Conservation (phyloP, 2,888 invertebrate genomes). For the Philonicus albiceps region DNA sequence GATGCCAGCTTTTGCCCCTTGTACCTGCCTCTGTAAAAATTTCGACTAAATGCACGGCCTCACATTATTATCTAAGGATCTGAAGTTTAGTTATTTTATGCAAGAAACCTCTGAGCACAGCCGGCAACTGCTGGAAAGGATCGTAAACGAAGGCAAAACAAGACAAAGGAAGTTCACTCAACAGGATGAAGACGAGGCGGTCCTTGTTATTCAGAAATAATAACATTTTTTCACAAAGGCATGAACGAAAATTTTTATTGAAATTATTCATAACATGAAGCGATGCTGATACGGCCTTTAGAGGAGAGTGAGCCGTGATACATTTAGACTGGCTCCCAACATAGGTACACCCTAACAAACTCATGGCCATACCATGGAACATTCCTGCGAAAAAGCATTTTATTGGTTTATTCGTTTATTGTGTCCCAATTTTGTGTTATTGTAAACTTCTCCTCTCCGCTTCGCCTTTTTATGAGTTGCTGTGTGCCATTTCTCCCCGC, state of each 20-base stretch:
- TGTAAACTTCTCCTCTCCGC: conserved; percentile 40
- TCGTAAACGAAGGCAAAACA: conserved; percentile 24
- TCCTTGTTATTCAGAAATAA: conserved; percentile 17
- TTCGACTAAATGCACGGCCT: conserved; percentile 1
- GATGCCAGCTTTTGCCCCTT: not conserved
- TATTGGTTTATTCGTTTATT: conserved; percentile 45
- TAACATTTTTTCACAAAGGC: conserved; percentile 19
- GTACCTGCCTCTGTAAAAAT: not conserved
- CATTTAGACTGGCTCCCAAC: not conserved
- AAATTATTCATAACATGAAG: conserved; percentile 42
- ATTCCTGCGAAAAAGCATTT: conserved; percentile 9
- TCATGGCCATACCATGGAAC: not conserved
- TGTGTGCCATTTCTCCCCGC: not conserved
- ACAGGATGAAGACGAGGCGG: conserved; percentile 5
- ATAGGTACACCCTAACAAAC: not conserved
- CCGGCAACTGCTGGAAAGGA: conserved; percentile 8
- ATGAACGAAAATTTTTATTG: conserved; percentile 33
- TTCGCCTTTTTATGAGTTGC: not conserved
- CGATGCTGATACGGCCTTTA: conserved; percentile 17
- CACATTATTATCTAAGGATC: conserved; percentile 30
- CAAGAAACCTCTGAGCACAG: not conserved
- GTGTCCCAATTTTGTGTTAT: conserved; percentile 43
- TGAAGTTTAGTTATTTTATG: conserved; percentile 9
- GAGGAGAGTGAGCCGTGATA: not conserved
- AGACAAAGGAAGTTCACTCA: conserved; percentile 23